These are phyloP conservation scores for Antheraea mylitta DNA, from an alignment of 1,140 invertebrate genomes.

Conservation along the genomic window DNA sequence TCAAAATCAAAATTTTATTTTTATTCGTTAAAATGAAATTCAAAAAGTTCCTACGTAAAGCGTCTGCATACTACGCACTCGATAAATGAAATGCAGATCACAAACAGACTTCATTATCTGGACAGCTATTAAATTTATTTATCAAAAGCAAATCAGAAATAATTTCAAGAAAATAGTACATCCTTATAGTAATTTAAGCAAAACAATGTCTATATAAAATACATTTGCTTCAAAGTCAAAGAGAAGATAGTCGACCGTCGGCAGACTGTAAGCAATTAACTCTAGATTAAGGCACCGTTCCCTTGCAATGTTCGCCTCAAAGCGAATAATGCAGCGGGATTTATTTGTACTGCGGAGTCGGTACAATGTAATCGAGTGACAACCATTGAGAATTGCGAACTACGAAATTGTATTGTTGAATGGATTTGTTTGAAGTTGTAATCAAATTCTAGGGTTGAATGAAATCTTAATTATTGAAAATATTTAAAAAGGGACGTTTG, in stretches of 20 bases:
- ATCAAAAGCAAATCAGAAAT: too few species aligned
- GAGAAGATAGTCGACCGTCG: conserved; percentile 33
- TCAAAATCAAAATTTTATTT: too few species aligned
- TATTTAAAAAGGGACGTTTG: too few species aligned
- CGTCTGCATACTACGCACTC: too few species aligned
- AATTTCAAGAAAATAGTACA: too few species aligned
- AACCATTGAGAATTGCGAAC: conserved; percentile 39
- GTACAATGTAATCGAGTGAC: conserved; percentile 55
- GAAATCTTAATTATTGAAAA: not conserved
- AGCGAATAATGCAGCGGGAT: conserved; percentile 56
- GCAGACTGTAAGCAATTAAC: conserved; percentile 66
- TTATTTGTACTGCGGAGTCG: conserved; percentile 58
- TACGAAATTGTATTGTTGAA: not conserved
- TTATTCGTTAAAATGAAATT: too few species aligned
- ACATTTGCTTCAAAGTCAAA: conserved; percentile 33
- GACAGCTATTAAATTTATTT: too few species aligned
- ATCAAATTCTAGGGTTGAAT: not conserved
- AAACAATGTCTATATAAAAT: not conserved
- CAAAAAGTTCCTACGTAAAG: too few species aligned
- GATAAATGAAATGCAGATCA: too few species aligned
- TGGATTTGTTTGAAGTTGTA: not conserved
- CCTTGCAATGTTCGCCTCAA: conserved; percentile 47
- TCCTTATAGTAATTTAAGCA: not conserved
- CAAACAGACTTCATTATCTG: too few species aligned
- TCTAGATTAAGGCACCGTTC: conserved; percentile 58